Evolutionary conservation across 2,888 invertebrate species (phyloP), one percentile per base, ranked within the genome.

Genomic region (Caenorhabditis sp.): DNA sequence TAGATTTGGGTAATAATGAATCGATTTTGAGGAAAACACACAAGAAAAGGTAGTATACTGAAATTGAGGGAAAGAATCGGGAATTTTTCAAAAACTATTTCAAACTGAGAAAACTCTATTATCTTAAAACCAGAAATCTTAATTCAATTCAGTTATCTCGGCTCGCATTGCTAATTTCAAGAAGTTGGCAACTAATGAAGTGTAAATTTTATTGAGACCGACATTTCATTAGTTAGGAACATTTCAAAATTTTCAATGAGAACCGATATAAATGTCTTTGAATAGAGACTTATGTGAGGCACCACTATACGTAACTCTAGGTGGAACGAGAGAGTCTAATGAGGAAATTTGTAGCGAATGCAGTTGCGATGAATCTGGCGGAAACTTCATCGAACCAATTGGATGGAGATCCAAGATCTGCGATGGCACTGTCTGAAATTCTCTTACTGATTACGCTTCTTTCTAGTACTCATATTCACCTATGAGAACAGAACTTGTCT

Each of bases 401-500:
- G 26, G 72, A 22, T 28, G 84, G 84, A 2, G 80, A 66, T 22
- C 84, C 84, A 35, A 84, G 58, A 28, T 84, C 84, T 4, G 84
- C 84, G n/a, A 84, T 72, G 0, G 84, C 84, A 56, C 76, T 76
- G 58, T 84, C 84, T 84, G 76, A n/a, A 74, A 58, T 2, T 1
- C 2, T 35, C 58, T 22, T 16, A 28, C 19, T 38, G 24, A 1
- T 31, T 6, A 44, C 26, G n/a, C 47, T 28, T 28, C 4, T 28
- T 2, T 26, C 54, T 12, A 41, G 12, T 51, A n/a, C n/a, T 51
- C 47, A 24, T n/a, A 49, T 69, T 16, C 10, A 80, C 80, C 80
- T 44, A 80, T 69, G 19, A 75, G n/a, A 38, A 74, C 47, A 8
- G 64, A 64, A 41, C 49, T 59, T 0, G 74, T 68, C 59, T 73